phyloP scores from a whole-genome alignment of 37 sponge, comb jelly and placozoan species.

The Bolinopsis microptera region DNA sequence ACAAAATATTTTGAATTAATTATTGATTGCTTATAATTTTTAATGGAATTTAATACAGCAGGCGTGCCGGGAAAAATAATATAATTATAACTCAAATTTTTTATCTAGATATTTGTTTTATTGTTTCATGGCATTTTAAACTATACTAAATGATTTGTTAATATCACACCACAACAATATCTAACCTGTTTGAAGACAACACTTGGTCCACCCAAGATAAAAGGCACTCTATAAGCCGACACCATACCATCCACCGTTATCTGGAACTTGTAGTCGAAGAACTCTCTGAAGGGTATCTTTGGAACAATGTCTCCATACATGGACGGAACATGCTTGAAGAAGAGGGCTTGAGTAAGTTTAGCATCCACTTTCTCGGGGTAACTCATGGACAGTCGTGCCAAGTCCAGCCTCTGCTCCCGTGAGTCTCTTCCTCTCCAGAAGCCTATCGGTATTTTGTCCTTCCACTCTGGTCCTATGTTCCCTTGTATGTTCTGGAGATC shows the following conservation, averaged over 20 bases:
- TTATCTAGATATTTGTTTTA: slow-evolving; percentile 84
- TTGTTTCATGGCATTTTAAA: too few species aligned
- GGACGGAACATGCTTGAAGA: slow-evolving; percentile 39
- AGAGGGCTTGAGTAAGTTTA: slow-evolving; percentile 32
- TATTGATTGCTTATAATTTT: too few species aligned
- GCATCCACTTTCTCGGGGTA: slow-evolving; percentile 74
- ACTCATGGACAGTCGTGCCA: slow-evolving; percentile 72
- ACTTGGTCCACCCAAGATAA: slow-evolving; percentile 84
- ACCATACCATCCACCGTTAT: slow-evolving; percentile 96
- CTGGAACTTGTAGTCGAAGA: slow-evolving; percentile 91
- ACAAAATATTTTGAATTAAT: too few species aligned
- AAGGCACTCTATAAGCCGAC: slow-evolving; percentile 93
- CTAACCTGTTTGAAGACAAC: slow-evolving; percentile 85
- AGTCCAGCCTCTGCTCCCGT: slow-evolving; percentile 88
- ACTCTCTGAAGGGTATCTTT: slow-evolving; percentile 50
- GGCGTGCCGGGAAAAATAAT: too few species aligned
- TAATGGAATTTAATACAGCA: too few species aligned
- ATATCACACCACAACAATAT: too few species aligned
- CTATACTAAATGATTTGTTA: slow-evolving; percentile 83
- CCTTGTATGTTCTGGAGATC: slow-evolving; percentile 77
- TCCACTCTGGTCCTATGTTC: slow-evolving; percentile 75
- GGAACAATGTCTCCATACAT: slow-evolving; percentile 39
- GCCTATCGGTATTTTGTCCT: slow-evolving; percentile 77
- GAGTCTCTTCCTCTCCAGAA: slow-evolving; percentile 97
- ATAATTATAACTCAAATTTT: too few species aligned